These are phyloP conservation scores for Lasioglossum marginatum DNA, from an alignment of 2,888 invertebrate genomes.

Conservation along the genomic window DNA sequence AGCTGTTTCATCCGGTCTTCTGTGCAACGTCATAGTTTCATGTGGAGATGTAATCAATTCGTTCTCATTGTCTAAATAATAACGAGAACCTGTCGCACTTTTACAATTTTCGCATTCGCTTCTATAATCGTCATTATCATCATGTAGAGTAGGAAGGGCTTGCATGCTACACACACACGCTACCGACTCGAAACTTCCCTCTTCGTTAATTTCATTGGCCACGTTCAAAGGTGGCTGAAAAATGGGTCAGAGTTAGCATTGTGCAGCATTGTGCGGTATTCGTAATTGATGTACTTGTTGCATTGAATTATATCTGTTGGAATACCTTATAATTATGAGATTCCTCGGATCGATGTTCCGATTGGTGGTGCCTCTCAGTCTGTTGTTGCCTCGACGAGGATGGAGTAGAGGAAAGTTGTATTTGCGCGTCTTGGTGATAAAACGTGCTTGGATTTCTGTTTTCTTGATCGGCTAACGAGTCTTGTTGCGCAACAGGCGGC, in stretches of 20 bases:
- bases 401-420: slow-evolving; percentile 53
- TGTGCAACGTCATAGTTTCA: slow-evolving; percentile 90
- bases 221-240: slow-evolving; percentile 78
- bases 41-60: slow-evolving; percentile 86
- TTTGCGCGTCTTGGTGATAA: slow-evolving; percentile 77
- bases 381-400: slow-evolving; percentile 48
- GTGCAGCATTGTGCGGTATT: not conserved
- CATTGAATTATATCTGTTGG: not conserved
- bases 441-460: slow-evolving; percentile 70
- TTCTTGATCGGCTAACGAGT: slow-evolving; percentile 57
- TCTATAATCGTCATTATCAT: slow-evolving; percentile 90
- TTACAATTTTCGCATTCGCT: slow-evolving; percentile 95
- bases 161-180: slow-evolving; percentile 82
- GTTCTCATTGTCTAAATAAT: slow-evolving; percentile 87
- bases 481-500: slow-evolving; percentile 45
- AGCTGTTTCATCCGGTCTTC: slow-evolving; percentile 85
- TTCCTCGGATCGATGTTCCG: slow-evolving; percentile 54
- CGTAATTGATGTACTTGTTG: not conserved
- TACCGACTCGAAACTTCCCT: slow-evolving; percentile 83
- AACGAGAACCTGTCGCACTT: slow-evolving; percentile 89
- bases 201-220: slow-evolving; percentile 81
- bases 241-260: not conserved
- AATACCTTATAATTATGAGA: slow-evolving; percentile 70
- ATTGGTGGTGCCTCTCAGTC: slow-evolving; percentile 69
- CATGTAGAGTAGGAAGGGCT: slow-evolving; percentile 83